These are phyloP conservation scores for Aphrophora alni DNA, from an alignment of 2,888 invertebrate genomes.

Conservation along the genomic window DNA sequence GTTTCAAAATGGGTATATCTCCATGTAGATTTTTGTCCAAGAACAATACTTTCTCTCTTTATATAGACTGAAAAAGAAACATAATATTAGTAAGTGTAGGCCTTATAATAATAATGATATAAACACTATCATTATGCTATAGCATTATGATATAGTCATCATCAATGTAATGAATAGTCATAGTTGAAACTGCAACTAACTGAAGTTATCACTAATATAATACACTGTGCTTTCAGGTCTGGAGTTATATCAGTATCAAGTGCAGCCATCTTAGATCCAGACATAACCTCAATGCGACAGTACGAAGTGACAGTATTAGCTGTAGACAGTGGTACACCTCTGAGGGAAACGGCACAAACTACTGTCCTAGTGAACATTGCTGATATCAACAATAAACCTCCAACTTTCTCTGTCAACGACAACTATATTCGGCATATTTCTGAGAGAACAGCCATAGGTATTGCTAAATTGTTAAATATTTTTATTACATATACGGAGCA, in stretches of 20 bases:
- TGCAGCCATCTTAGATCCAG: constrained; percentile 74
- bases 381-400: constrained; percentile 84
- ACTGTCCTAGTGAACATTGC: constrained; percentile 74
- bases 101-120: no score
- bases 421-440: constrained; percentile 68
- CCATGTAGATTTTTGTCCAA: no score
- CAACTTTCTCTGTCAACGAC: constrained; percentile 71
- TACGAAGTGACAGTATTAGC: constrained; percentile 77
- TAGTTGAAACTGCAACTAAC: no score
- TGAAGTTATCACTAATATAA: neutral
- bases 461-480: constrained; percentile 16
- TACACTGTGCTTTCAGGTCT: constrained; percentile 59
- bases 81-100: no score
- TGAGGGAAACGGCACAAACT: constrained; percentile 79
- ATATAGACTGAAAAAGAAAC: no score
- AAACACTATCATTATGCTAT: no score
- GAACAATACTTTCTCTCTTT: no score
- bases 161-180: no score
- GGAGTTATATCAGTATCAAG: constrained; percentile 74
- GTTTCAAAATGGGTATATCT: no score
- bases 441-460: constrained; percentile 68
- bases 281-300: constrained; percentile 56
- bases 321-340: constrained; percentile 75
- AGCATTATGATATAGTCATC: no score
- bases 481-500: no score